Evolutionary conservation across 2,888 invertebrate species (phyloP), one percentile per base, ranked within the genome.

Genomic region (Mythimna pallens): DNA sequence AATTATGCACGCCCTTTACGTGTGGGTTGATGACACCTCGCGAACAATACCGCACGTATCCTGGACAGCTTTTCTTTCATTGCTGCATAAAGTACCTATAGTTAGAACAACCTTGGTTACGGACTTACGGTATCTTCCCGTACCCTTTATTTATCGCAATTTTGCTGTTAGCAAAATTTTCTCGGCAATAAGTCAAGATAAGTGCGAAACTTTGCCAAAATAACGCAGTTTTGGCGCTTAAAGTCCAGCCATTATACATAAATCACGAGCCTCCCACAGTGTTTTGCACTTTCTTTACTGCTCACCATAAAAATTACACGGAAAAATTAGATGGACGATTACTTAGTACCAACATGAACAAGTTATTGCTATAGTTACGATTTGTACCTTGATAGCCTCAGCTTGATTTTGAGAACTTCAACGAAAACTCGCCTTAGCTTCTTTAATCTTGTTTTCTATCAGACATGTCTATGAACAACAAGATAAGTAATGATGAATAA

Each of bases 1-100:
- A 93, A 94, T 94, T 92, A 94, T 94, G 93, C 94, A 94, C 91
- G 86, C 88, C 89, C 89, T 90, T 89, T 87, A 80, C 84, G 83
- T 87, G 85, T 89, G 88, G 94, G 94, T 94, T 94, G 91, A 92
- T 93, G 94, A 94, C 94, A 89, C 89, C 78, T 47, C 71, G 65
- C 80, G 84, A 86, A 89, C 88, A 90, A 89, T 87, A 86, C 83
- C 80, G 80, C 83, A 78, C 76, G 73, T 73, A 79, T 73, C 70
- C 86, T 82, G 85, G 71, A 71, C 85, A 82, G 83, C 86, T 88
- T 89, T 86, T 86, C 85, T 86, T 82, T 76, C 81, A 89, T 89
- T 88, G 85, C 83, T 87, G 87, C 84, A 83, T 81, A 80, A 85
- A 79, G 83, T 80, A 72, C 22, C 50, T 52, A 67, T 63, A 77